Evolutionary conservation across 1,140 invertebrate genomes (phyloP), one percentile per base, ranked within the genome.

Genomic region (Eumaeus atala): DNA sequence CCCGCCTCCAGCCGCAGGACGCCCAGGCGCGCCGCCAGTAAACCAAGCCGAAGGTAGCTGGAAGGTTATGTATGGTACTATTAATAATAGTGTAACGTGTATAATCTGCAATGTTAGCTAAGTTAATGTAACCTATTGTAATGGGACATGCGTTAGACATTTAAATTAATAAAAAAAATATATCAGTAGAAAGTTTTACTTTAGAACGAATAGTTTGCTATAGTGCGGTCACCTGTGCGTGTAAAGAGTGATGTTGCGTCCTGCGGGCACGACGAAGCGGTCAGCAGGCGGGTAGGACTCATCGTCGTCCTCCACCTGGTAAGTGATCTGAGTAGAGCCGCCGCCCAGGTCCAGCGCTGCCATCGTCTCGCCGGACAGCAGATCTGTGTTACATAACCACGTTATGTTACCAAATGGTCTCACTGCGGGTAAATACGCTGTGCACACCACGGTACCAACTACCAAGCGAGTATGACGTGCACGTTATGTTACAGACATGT

Each of bases 261-360:
- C 77, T 3, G 79, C 72, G 2, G 82, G 74, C 50, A 78, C 70
- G 0, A 73, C 58, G 49, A 66, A 71, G 7, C 67, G 75, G 48
- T 81, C 74, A 0, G n/a, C 44, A 6, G 59, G 11, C 0, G 77
- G 78, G 51, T 63, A 70, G 9, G 28, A 21, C 0, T 53, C n/a
- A 0, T 80, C 75, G 0, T 49, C 16, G 6, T 70, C 40, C 79
- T 74, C 59, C 78, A 82, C 37, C 89, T 87, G 61, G 87, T 77
- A 96, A 1, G 96, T 96, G 11, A 98, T 92, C 88, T 99, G 97
- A 0, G 96, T 98, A 8, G 97, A 98, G 9, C 97, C 97, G 18
- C 97, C 97, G 40, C 97, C 97, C 33, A 99, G 88, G 87, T 99
- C 97, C 28, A 99, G 74, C 0, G 96, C 95, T 0, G 95, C 95